Conservation (phyloP, 2,113 vertebrate species). For the Gymnogyps californianus region DNA sequence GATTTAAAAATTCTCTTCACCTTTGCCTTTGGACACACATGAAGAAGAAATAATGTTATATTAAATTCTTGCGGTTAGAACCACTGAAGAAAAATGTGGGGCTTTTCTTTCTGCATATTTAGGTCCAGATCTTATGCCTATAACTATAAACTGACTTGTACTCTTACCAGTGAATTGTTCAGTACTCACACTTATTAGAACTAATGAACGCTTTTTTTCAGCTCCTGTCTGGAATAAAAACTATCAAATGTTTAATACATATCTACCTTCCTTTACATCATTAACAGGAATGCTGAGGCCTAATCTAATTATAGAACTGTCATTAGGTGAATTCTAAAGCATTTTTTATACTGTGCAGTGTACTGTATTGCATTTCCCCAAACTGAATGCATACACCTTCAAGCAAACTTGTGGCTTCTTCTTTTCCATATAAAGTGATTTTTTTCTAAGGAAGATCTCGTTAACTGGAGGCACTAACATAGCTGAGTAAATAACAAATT, state of each 20-base stretch:
- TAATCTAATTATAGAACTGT: slow-evolving; percentile 3
- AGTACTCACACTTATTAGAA: neutral
- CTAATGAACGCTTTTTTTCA: neutral
- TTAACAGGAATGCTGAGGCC: neutral
- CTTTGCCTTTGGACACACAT: slow-evolving; percentile 13
- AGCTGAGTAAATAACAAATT: neutral
- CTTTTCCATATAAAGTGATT: neutral
- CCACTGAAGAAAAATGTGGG: neutral
- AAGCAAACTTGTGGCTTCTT: neutral
- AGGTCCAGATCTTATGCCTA: neutral
- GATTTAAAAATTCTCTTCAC: slow-evolving; percentile 11
- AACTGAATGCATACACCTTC: neutral
- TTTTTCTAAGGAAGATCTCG: neutral
- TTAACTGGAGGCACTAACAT: neutral
- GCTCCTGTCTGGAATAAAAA: neutral
- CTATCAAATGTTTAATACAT: neutral
- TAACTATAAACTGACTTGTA: neutral
- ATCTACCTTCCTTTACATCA: slow-evolving; percentile 8
- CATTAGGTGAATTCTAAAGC: neutral
- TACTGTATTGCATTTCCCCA: neutral
- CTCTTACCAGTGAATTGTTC: neutral
- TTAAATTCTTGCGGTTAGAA: neutral
- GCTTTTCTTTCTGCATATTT: neutral
- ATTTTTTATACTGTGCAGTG: neutral
- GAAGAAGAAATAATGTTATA: slow-evolving; percentile 16